phyloP scores from a whole-genome alignment of 2,797 vertebrate species.

The Lutjanus campechanus region DNA sequence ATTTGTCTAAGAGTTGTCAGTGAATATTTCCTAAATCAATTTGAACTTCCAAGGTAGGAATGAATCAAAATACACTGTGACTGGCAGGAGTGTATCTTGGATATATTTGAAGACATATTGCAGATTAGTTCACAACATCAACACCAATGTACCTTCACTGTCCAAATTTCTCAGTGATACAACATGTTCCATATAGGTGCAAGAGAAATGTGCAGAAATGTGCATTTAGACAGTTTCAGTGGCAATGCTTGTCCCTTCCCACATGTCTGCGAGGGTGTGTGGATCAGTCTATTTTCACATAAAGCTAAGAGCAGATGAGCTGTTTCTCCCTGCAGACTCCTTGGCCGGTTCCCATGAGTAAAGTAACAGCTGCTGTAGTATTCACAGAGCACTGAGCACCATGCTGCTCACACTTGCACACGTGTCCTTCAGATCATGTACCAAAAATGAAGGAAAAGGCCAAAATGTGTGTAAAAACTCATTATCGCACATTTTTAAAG shows the following conservation, averaged over 20 bases:
- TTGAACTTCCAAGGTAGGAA: background rate
- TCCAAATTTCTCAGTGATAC: background rate
- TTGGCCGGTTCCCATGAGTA: constrained; percentile 44
- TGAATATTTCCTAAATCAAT: background rate
- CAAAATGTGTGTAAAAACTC: background rate
- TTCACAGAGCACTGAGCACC: constrained; percentile 40
- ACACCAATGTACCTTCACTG: background rate
- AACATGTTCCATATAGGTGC: background rate
- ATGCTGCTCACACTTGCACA: constrained; percentile 33
- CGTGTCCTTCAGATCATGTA: constrained; percentile 23
- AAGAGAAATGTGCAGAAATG: constrained; percentile 6
- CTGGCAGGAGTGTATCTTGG: background rate
- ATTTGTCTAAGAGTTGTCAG: background rate
- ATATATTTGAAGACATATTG: background rate
- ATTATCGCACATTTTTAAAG: background rate
- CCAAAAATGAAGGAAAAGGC: constrained; percentile 10
- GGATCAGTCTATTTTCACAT: constrained; percentile 58
- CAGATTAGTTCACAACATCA: background rate
- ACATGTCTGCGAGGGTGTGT: constrained; percentile 22
- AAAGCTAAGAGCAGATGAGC: constrained; percentile 45
- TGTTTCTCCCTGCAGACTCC: constrained; percentile 34
- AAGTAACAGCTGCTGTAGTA: constrained; percentile 74
- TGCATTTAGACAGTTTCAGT: constrained; percentile 13
- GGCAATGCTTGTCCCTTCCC: constrained; percentile 16
- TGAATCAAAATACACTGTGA: background rate